Conservation (phyloP, 2,113 vertebrate species). For the Austrofundulus limnaeus region DNA sequence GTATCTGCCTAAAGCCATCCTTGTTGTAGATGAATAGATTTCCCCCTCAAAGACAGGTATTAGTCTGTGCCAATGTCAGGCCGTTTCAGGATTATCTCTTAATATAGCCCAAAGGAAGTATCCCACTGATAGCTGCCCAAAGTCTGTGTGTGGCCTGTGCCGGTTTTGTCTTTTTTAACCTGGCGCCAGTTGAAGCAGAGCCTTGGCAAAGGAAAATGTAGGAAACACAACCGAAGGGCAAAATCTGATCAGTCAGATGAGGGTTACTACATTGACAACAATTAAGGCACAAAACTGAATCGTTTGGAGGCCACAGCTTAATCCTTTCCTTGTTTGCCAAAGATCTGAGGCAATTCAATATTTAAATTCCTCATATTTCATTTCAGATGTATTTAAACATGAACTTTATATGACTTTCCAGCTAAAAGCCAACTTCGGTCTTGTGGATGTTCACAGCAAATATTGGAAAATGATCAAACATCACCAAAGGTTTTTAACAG, state of each 20-base stretch:
- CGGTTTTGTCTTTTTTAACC: conserved; percentile 28
- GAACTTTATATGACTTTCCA: no score
- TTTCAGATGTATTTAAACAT: no score
- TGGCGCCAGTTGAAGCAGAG: conserved; percentile 35
- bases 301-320: no score
- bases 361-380: no score
- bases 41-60: conserved; percentile 14
- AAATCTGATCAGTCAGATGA: conserved; percentile 9
- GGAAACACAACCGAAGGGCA: background rate
- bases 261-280: background rate
- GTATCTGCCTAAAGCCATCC: background rate
- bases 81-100: conserved; percentile 39
- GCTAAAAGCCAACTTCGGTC: no score
- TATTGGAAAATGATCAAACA: no score
- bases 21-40: conserved; percentile 11
- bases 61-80: conserved; percentile 16
- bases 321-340: no score
- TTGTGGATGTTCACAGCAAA: no score
- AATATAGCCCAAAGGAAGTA: conserved; percentile 30
- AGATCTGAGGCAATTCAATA: no score
- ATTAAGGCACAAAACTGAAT: no score
- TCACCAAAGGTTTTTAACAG: no score
- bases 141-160: conserved; percentile 14
- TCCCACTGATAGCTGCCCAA: conserved; percentile 15
- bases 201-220: conserved; percentile 21